Conservation (phyloP, 2,797 vertebrate genomes). For the Calcarius lapponicus region DNA sequence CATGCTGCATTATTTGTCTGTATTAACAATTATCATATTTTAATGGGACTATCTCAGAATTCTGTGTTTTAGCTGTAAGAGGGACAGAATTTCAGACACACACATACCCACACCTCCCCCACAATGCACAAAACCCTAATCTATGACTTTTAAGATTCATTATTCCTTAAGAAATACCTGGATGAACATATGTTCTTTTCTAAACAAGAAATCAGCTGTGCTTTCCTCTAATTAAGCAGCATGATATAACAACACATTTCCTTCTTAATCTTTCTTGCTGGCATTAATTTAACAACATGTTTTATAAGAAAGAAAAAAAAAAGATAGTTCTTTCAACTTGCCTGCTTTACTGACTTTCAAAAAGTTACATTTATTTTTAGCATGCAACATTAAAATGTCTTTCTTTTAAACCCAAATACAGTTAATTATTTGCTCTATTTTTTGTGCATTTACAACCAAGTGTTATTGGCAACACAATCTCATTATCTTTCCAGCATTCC, state of each 20-base stretch:
- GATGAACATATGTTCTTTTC: neutral
- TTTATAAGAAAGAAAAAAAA: neutral
- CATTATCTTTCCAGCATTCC: neutral
- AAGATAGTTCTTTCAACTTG: neutral
- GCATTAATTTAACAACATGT: neutral
- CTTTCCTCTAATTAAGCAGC: neutral
- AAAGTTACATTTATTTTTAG: neutral
- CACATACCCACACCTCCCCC: rapidly evolving
- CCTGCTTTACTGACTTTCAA: neutral
- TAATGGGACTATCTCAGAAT: neutral
- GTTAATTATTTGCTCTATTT: neutral
- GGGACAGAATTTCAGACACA: neutral
- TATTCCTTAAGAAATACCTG: neutral
- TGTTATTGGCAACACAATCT: neutral
- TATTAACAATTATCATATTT: neutral
- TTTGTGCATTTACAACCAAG: neutral
- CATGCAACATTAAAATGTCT: neutral
- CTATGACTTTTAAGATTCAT: neutral
- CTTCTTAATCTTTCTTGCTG: neutral
- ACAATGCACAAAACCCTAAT: neutral
- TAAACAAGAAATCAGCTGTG: neutral
- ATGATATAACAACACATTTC: neutral
- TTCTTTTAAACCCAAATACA: neutral
- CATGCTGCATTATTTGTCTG: neutral
- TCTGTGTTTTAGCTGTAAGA: neutral